A percentile compares a stretch with the other conserved stretches of the same genome.
Conservation (phyloP, 2,797 vertebrate genomes). For the Coracias cyanogaster region DNA sequence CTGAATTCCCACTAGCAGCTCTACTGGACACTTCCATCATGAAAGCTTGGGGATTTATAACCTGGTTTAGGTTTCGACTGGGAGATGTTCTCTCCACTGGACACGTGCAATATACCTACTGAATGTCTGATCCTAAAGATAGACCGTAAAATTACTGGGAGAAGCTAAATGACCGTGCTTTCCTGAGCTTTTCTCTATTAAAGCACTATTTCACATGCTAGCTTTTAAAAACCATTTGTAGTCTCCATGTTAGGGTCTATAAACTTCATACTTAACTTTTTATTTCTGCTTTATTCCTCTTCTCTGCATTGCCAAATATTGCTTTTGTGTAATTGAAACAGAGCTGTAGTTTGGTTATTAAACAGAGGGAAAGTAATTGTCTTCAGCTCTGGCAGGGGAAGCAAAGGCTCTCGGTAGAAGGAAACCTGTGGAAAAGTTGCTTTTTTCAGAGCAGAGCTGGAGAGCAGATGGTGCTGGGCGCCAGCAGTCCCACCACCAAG, state of each 20-base stretch:
- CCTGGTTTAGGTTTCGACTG: neutral
- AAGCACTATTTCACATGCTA: neutral
- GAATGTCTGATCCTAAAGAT: neutral
- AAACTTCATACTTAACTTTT: slow-evolving; percentile 37
- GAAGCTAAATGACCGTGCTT: neutral
- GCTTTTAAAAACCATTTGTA: neutral
- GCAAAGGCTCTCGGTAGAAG: neutral
- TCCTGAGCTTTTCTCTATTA: neutral
- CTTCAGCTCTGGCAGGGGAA: neutral
- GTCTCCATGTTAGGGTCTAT: slow-evolving; percentile 13
- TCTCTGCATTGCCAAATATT: slow-evolving; percentile 37
- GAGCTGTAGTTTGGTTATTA: slow-evolving; percentile 29
- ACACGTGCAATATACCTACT: too few relatives aligned
- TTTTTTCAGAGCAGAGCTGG: neutral
- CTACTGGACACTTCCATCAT: neutral
- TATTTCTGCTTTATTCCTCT: slow-evolving; percentile 29
- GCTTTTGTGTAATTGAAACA: slow-evolving; percentile 53
- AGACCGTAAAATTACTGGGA: neutral
- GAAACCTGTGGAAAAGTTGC: neutral
- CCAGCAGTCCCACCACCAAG: neutral
- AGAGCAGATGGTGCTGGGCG: neutral
- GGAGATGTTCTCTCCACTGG: neutral
- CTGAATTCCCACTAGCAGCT: neutral
- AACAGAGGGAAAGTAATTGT: slow-evolving; percentile 1
- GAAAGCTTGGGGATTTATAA: neutral